Base-by-base conservation (phyloP, 2,888 invertebrate genomes). In the Pocota personata region DNA sequence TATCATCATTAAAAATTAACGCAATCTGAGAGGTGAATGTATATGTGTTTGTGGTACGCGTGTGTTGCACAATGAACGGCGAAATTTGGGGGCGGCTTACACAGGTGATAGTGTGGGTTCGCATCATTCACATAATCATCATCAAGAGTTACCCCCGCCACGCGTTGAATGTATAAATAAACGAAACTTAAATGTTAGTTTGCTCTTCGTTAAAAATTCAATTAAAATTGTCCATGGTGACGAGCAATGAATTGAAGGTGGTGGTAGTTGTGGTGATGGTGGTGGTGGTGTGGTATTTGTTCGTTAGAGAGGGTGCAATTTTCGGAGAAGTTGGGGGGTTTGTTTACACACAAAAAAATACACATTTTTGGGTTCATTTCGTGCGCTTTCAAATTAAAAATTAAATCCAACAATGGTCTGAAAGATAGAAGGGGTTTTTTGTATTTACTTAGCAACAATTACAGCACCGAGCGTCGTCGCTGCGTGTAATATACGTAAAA, bases 181-280 rank as follows among this genome's bases (percentile, higher is more conserved):
- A 66, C 72, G 58, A 66, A 76, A 73, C 82, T 86, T 76, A 86
- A 86, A 76, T 76, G 86, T 86, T 86, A 86, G 86, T 86, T 86
- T 77, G 82, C 72, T 83, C 87, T 88, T 88, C 88, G 88, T 89
- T 88, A 88, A 88, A 88, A 88, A 89, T 89, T 88, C 89, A 89
- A 89, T 89, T 89, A 89, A 89, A 89, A 87, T 83, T 58, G 67
- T 83, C 87, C 83, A 76, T 86, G 60, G 83, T 80, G 86, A 76
- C 58, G 77, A 57, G 57, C n/a, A 30, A 27, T 43, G 24, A n/a
- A 19, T 19, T 16, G 37, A n/a, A 16, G 57, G 35, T 46, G 16
- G 52, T 37, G n/a, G 43, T 32, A 19, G 24, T 21, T 43, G 35
- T 46, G 10, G 52, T 37, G n/a, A 43, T 32, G 30, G 37, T 27